These are phyloP conservation scores for Carabus problematicus DNA, from an alignment of 2,888 invertebrate species.

Conservation along the genomic window DNA sequence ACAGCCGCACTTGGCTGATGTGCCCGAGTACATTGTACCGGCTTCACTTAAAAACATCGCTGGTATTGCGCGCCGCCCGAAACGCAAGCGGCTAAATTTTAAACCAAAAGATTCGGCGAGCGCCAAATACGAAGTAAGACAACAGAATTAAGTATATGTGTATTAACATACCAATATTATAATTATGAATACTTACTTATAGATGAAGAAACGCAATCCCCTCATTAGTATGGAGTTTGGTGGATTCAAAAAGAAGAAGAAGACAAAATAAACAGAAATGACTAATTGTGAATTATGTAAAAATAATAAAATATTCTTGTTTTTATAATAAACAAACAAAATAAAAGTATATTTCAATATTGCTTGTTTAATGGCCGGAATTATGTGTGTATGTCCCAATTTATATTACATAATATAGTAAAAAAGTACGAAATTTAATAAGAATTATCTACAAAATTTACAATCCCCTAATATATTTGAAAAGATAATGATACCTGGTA, in stretches of 20 bases:
- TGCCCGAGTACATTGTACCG: constrained; percentile 92
- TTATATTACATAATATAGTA: constrained; percentile 6
- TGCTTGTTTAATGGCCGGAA: too few species aligned
- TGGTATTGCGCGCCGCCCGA: constrained; percentile 49
- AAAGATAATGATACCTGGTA: not conserved
- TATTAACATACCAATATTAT: not conserved
- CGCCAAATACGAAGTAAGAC: constrained; percentile 48
- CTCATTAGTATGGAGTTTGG: constrained; percentile 71
- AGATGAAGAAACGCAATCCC: constrained; percentile 74
- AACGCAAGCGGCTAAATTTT: constrained; percentile 49
- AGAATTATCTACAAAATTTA: too few species aligned
- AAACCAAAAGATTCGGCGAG: constrained; percentile 49
- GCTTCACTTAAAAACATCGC: constrained; percentile 74
- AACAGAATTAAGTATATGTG: constrained; percentile 7
- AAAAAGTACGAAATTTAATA: not conserved
- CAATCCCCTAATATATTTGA: not conserved
- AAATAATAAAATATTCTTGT: constrained; percentile 42
- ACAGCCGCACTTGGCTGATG: constrained; percentile 85
- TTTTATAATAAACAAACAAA: constrained; percentile 31
- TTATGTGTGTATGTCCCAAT: too few species aligned
- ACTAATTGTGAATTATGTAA: not conserved
- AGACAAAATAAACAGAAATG: constrained; percentile 44
- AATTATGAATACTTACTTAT: constrained; percentile 50
- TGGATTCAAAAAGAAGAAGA: constrained; percentile 62
- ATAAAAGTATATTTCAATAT: constrained; percentile 15